phyloP scores from a whole-genome alignment of 2,888 invertebrate genomes.

The Eilema caniola region DNA sequence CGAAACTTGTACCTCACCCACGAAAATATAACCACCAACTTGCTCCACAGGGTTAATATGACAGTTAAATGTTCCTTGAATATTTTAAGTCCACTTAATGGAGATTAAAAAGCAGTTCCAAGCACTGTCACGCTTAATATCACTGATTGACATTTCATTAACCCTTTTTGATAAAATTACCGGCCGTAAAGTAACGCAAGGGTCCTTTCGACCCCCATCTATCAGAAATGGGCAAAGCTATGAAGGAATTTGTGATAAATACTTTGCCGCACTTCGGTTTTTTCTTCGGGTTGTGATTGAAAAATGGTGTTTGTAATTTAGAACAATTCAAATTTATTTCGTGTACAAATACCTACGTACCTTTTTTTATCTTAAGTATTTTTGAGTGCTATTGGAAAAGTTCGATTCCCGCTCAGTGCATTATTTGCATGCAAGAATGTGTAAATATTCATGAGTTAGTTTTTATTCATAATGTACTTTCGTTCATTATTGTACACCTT shows the following conservation, averaged over 20 bases:
- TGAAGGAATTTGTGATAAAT: constrained; percentile 48
- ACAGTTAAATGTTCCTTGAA: background rate
- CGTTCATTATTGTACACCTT: no score
- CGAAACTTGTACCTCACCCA: no score
- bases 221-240: constrained; percentile 33
- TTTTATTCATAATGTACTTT: no score
- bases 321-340: background rate
- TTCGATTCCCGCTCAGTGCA: no score
- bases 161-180: constrained; percentile 53
- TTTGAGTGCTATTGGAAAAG: background rate
- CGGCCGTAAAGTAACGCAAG: constrained; percentile 26
- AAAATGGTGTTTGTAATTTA: background rate
- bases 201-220: constrained; percentile 33
- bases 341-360: background rate
- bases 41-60: no score
- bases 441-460: no score
- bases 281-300: background rate
- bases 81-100: background rate
- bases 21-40: no score
- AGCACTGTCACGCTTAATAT: constrained; percentile 41
- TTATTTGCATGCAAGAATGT: no score
- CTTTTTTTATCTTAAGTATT: background rate
- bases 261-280: constrained; percentile 5
- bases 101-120: constrained; percentile 4
- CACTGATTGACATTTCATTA: constrained; percentile 52